phyloP scores from a whole-genome alignment of 2,888 invertebrate genomes.

The Drosophila subsilvestris region DNA sequence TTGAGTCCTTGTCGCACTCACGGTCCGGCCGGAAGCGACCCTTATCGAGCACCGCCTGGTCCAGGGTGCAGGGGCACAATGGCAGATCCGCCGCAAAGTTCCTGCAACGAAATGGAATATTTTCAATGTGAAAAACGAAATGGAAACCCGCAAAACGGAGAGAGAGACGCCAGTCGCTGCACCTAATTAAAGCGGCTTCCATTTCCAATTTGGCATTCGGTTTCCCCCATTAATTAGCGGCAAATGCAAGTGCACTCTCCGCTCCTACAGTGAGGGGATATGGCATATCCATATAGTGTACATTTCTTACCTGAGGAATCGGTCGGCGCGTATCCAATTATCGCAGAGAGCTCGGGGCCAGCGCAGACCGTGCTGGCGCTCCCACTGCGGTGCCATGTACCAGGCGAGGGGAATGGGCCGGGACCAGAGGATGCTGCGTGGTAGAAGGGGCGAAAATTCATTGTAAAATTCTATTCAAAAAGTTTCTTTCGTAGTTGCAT shows the following conservation, averaged over 20 bases:
- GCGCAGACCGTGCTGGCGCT: conserved; percentile 89
- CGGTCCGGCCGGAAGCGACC: conserved; percentile 96
- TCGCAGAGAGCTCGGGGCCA: conserved; percentile 95
- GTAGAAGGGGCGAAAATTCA: neutral
- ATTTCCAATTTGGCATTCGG: conserved; percentile 24
- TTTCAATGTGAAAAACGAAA: neutral
- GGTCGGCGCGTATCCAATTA: conserved; percentile 94
- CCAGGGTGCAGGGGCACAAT: conserved; percentile 95
- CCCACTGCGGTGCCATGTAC: conserved; percentile 97
- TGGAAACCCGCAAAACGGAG: neutral
- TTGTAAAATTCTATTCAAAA: neutral
- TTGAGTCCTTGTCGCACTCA: conserved; percentile 95
- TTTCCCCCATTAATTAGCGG: conserved; percentile 62
- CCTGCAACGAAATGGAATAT: conserved; percentile 84
- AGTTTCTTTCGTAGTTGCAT: conserved; percentile 14
- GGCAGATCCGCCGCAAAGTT: conserved; percentile 93
- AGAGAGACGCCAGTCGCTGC: neutral
- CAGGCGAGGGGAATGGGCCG: conserved; percentile 95
- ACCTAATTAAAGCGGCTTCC: conserved; percentile 51
- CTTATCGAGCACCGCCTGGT: conserved; percentile 95
- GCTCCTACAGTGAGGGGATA: conserved; percentile 2
- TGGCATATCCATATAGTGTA: too few species aligned
- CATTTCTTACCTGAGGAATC: conserved; percentile 86
- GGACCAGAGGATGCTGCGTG: conserved; percentile 91
- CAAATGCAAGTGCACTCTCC: conserved; percentile 53